These are phyloP conservation scores for Armadillidium nasatum DNA, from an alignment of 1,140 invertebrate genomes.

Conservation along the genomic window DNA sequence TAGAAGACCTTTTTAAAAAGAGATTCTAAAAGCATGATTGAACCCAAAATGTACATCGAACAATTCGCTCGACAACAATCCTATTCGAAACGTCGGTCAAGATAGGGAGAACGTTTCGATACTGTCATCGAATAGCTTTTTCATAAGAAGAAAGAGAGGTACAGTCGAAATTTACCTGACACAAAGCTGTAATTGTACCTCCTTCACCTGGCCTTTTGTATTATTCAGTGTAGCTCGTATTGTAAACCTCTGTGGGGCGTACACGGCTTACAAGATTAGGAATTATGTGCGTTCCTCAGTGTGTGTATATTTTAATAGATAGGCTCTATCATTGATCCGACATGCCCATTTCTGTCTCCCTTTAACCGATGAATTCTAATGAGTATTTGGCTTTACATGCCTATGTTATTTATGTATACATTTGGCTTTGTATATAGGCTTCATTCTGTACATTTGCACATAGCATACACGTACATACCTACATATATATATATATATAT, in stretches of 20 bases:
- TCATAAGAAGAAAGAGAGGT: neutral
- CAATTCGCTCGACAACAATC: neutral
- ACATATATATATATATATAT: no score
- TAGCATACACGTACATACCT: neutral
- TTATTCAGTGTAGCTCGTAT: neutral
- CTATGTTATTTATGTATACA: neutral
- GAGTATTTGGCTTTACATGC: neutral
- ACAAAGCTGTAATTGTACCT: constrained; percentile 10
- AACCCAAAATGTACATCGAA: no score
- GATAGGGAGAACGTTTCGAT: neutral
- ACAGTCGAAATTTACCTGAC: neutral
- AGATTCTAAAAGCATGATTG: no score
- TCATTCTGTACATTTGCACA: neutral
- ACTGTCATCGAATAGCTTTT: constrained; percentile 6
- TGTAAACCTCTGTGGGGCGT: neutral
- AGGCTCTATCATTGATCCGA: neutral
- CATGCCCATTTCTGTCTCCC: neutral
- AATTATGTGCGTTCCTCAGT: neutral
- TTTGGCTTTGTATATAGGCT: neutral
- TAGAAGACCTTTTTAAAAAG: no score
- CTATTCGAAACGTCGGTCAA: neutral
- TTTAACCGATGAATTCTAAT: neutral
- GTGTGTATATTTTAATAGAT: constrained; percentile 8
- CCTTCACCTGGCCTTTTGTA: constrained; percentile 6
- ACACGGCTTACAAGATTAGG: constrained; percentile 4